A percentile compares a stretch with the other conserved stretches of the same genome.
phyloP scores from a whole-genome alignment of 2,113 vertebrate species.

The Polypterus bichir region DNA sequence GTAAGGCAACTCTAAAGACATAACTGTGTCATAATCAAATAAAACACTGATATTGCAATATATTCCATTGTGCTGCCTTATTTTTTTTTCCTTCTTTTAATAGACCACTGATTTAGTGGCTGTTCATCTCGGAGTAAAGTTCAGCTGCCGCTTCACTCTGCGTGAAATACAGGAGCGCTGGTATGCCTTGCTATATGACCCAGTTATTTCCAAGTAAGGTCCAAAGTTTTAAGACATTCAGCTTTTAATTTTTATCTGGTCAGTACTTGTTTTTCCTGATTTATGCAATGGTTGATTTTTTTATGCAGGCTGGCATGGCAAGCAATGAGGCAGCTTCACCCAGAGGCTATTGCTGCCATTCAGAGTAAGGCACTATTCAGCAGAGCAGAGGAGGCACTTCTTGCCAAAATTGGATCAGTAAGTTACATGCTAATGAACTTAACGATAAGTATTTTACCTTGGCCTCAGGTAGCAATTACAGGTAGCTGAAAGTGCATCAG shows the following conservation, averaged over 20 bases:
- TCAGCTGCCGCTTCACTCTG: conserved; percentile 88
- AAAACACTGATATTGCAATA: too few relatives aligned
- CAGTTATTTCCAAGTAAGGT: conserved; percentile 90
- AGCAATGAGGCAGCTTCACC: conserved; percentile 90
- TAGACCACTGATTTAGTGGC: conserved; percentile 86
- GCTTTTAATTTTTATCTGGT: not conserved
- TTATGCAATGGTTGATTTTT: not conserved
- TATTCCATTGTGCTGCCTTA: not conserved
- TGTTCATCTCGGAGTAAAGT: conserved; percentile 87
- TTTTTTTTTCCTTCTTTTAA: not conserved
- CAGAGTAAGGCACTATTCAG: conserved; percentile 92
- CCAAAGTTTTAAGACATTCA: not conserved
- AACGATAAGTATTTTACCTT: too few relatives aligned
- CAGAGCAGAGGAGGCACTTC: conserved; percentile 76
- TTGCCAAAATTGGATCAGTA: conserved; percentile 81
- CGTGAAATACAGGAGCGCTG: conserved; percentile 88
- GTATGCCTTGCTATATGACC: conserved; percentile 89
- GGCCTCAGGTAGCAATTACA: too few relatives aligned
- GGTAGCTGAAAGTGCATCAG: too few relatives aligned
- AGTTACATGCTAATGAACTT: conserved; percentile 22
- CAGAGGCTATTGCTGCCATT: conserved; percentile 84
- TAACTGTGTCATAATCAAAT: too few relatives aligned
- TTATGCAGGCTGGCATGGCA: conserved; percentile 72
- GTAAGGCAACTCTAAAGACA: conserved; percentile 29
- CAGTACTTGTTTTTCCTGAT: not conserved